A percentile compares a stretch with the other conserved stretches of the same genome.
Evolutionary conservation across 2,113 vertebrate genomes (phyloP).

Genomic region (Planiliza haematocheilus): DNA sequence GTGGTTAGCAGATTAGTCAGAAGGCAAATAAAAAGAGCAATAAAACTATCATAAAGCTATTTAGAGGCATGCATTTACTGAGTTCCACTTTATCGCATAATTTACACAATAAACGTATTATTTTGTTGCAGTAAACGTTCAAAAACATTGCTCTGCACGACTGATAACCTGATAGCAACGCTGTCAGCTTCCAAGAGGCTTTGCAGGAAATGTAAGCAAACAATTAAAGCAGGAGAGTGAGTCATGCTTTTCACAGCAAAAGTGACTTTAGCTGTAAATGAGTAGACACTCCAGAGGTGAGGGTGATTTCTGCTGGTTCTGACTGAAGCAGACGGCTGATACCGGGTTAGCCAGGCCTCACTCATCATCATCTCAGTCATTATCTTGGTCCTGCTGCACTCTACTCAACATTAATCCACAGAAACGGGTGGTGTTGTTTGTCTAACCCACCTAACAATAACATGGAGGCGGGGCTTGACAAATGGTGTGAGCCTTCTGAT

Average conservation of each 20-base stretch:
- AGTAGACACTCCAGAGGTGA: neutral
- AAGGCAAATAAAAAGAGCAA: too few species aligned
- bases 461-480: too few species aligned
- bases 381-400: conserved; percentile 64
- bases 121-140: neutral
- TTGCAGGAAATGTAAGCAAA: conserved; percentile 16
- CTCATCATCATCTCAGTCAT: conserved; percentile 41
- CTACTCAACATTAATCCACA: conserved; percentile 55
- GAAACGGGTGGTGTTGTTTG: conserved; percentile 22
- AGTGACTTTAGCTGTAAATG: neutral
- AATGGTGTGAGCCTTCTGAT: too few species aligned
- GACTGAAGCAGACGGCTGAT: conserved; percentile 72
- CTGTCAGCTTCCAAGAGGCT: neutral
- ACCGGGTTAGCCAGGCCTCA: conserved; percentile 49
- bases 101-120: neutral
- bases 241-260: too few species aligned
- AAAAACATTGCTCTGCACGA: neutral
- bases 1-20: too few species aligned
- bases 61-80: neutral
- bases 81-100: too few species aligned
- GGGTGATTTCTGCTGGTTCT: neutral
- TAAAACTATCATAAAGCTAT: too few species aligned
- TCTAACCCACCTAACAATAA: too few species aligned
- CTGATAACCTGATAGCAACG: neutral
- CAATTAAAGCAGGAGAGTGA: neutral